Base-by-base conservation (phyloP, 1,140 invertebrate genomes). In the Galleria mellonella region DNA sequence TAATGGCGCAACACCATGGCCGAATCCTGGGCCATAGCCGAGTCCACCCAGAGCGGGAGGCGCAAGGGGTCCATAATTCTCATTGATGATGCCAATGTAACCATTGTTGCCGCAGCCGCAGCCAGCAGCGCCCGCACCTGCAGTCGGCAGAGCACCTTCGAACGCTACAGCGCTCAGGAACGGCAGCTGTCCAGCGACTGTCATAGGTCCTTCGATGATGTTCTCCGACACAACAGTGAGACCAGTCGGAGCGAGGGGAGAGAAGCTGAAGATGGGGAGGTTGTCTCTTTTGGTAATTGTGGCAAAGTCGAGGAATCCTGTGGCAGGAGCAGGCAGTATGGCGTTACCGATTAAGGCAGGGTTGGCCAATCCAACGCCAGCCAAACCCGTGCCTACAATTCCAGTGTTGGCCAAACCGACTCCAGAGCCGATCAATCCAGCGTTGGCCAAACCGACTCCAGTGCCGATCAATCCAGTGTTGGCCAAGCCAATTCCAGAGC, bases 181-280 rank as follows among this genome's bases (percentile, higher is more conserved):
- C 3, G 65, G 69, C 17, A 69, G 43, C 9, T 59, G 41, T 9
- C 69, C 69, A 10, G 32, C 32, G 6, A 68, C 63, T 10, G 44
- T 43, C 5, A 72, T 13, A 9, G 45, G 12, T 12, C 70, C 70
- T 47, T 61, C 53, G 5, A 67, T 61, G 7, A 43, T 38, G 32
- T 71, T 68, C 28, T 71, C 62, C 1, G 67, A 66, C 0, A 38
- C 23, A 0, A 74, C 53, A 4, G 65, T 46, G 9, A 74, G 30
- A 10, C 67, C 70, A 35, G 36, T 52, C 2, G 71, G 67, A 9
- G 59, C 47, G n/a, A 65, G 47, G 5, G 63, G 51, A 4, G 65
- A 70, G 23, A 44, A 48, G 38, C 61, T 66, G n/a, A 55, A 42
- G 11, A 66, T 48, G 15, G 52, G 37, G 8, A 70, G 10, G 12